Percentiles rank a stretch among this genome's conserved stretches.
phyloP scores from a whole-genome alignment of 2,888 invertebrate genomes.

The Linnaemya tessellans region DNA sequence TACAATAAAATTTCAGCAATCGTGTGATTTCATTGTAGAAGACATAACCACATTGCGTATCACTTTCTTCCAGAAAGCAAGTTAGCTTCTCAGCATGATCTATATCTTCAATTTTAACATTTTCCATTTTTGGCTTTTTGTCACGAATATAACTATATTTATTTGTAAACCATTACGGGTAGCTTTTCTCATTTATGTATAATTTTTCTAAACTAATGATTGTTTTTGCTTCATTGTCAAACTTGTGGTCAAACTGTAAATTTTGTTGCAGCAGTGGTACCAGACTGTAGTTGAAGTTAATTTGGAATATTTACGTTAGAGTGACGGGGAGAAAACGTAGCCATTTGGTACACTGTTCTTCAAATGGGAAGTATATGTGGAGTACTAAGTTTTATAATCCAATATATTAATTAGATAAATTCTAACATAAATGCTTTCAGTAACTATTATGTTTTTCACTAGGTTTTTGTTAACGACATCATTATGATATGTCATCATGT shows the following conservation, averaged over 20 bases:
- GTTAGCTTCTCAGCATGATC: conserved; percentile 41
- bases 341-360: too few species aligned
- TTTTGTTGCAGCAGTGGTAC: neutral
- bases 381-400: too few species aligned
- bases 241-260: neutral
- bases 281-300: neutral
- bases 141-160: neutral
- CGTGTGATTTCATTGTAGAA: conserved; percentile 70
- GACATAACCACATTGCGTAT: conserved; percentile 72
- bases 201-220: neutral
- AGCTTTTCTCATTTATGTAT: neutral
- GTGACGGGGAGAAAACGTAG: neutral
- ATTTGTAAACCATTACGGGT: conserved; percentile 11
- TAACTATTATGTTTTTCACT: too few species aligned
- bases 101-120: conserved; percentile 13
- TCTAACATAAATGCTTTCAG: too few species aligned
- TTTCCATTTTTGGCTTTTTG: conserved; percentile 42
- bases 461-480: too few species aligned
- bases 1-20: conserved; percentile 72
- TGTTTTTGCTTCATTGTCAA: conserved; percentile 14
- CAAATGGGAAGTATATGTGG: too few species aligned
- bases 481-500: too few species aligned
- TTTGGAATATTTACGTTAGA: too few species aligned
- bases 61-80: conserved; percentile 64
- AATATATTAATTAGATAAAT: too few species aligned